Conservation (phyloP, 2,888 invertebrate genomes). For the Drosophila colorata region DNA sequence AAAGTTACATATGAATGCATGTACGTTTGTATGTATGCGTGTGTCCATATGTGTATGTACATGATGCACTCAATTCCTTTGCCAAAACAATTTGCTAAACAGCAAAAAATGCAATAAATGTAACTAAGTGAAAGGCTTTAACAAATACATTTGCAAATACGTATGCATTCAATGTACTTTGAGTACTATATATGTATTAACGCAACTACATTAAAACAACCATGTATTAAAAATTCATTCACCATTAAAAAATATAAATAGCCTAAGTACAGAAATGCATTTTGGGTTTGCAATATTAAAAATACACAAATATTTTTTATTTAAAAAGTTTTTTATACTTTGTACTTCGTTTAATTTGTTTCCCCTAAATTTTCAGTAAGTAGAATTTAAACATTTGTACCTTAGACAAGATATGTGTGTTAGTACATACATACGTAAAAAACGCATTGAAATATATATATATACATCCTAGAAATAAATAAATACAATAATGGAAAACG, state of each 20-base stretch:
- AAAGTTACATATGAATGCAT: conserved; percentile 20
- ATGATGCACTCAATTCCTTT: background rate
- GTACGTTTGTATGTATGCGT: conserved; percentile 5
- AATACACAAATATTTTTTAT: conserved; percentile 4
- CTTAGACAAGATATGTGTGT: background rate
- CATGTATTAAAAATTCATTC: conserved; percentile 15
- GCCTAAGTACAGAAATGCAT: conserved; percentile 18
- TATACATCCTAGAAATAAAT: conserved; percentile 5
- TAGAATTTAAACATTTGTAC: conserved; percentile 12
- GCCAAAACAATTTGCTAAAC: background rate
- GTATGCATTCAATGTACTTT: conserved; percentile 2
- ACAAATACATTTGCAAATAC: background rate
- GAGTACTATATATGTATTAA: background rate
- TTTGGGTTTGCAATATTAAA: conserved; percentile 25
- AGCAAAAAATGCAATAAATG: background rate
- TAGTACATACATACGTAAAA: conserved; percentile 1
- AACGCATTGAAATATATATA: background rate
- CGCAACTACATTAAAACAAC: background rate
- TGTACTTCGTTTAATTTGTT: conserved; percentile 15
- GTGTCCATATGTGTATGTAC: conserved; percentile 1
- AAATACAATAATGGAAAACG: conserved; percentile 7
- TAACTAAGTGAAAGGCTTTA: background rate
- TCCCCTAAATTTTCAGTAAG: conserved; percentile 17
- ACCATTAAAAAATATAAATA: conserved; percentile 19
- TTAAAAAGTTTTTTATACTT: conserved; percentile 3